Base-by-base conservation (phyloP, 2,888 invertebrate genomes). In the Mesorhabditis spiculigera region DNA sequence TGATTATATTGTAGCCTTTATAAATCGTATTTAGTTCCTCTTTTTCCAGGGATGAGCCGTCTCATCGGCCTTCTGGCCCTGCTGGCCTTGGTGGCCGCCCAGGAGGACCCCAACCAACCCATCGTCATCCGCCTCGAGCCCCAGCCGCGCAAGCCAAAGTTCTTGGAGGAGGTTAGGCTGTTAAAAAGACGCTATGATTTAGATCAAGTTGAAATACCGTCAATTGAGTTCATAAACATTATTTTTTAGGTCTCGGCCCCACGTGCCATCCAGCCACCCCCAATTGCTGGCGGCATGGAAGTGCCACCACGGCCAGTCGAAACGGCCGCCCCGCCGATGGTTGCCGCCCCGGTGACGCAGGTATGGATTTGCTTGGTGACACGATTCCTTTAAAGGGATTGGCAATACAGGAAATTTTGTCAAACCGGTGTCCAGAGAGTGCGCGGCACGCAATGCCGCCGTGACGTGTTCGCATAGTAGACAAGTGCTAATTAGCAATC, bases 121-220 rank as follows among this genome's bases (percentile, higher is more conserved):
- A 76, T 80, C 6, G 73, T 80, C 50, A 78, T 80, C 45, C 72
- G 73, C 10, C 73, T 80, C 6, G 71, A 75, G 8, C 77, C 77
- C 8, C 74, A 71, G 63, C 73, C 64, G 8, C 67, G 65, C 5
- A 45, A 77, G 66, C 78, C 77, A 43, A 68, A 71, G 43, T 78
- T 79, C 65, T 61, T 78, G 5, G 71, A 72, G 70, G 73, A 73
- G 67, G 78, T 76, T 66, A 70, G 43, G 5, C 5, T 45, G 16
- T 68, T 16, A 1, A 50, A 13, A 13, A 50, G 58, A 2, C n/a
- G 5, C 5, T 28, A 43, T 41, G 43, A n/a, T n/a, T 45, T 0
- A 1, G 63, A 58, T 10, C 58, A 58, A n/a, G 13, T 13, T 10
- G n/a, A 10, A 3, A 10, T 58, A 13, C 58, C 10, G 1, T 58